Conservation (phyloP, 2,797 vertebrate genomes). For the Alca torda region DNA sequence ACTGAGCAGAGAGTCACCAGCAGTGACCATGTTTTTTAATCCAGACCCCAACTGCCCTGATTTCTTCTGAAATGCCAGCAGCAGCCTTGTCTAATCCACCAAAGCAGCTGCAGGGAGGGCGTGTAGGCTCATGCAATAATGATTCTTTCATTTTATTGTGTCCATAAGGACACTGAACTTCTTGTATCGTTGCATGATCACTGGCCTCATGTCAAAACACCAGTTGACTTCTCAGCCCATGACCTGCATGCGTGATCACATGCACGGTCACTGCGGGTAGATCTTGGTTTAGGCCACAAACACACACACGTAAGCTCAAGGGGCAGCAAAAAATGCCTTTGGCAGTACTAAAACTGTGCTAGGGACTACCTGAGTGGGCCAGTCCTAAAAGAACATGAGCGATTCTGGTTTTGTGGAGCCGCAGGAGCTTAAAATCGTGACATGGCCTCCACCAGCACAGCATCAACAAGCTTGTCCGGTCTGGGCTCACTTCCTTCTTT, state of each 20-base stretch:
- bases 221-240: not conserved
- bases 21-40: not conserved
- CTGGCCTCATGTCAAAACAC: not conserved
- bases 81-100: not conserved
- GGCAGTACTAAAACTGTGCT: not conserved
- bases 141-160: not conserved
- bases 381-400: not conserved
- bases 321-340: not conserved
- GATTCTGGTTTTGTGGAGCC: not conserved
- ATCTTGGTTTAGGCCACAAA: not conserved
- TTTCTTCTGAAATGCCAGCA: not conserved
- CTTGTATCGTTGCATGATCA: not conserved
- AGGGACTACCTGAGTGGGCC: not conserved
- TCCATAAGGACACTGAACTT: not conserved
- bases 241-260: too few relatives aligned
- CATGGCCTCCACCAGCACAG: not conserved
- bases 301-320: not conserved
- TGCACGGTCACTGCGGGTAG: rapidly evolving
- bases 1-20: not conserved
- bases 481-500: not conserved
- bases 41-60: not conserved
- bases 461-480: not conserved
- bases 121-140: not conserved
- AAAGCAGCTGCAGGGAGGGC: not conserved
- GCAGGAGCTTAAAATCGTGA: not conserved